Base-by-base conservation (phyloP, 2,888 invertebrate genomes). In the Maniola hyperantus region DNA sequence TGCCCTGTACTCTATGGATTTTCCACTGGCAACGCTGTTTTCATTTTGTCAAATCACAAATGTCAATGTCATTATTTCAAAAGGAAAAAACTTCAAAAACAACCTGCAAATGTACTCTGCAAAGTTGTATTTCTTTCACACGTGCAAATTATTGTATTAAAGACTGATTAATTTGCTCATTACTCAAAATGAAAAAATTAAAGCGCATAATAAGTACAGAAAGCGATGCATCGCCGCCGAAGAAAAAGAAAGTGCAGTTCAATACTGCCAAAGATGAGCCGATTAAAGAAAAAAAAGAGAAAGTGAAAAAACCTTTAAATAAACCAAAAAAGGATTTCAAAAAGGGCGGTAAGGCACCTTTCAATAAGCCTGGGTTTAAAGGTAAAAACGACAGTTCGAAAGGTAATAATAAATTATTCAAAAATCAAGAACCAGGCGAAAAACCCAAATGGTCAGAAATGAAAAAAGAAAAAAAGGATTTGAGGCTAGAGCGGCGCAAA, bases 381-480 rank as follows among this genome's bases (percentile, higher is more conserved):
- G 69, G 71, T 0, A 85, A 84, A 62, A 71, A 75, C 5, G 76
- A 72, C 64, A 74, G 74, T 63, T 59, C 64, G 2, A 80, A 78
- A 67, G 75, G 68, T 33, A 73, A 69, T 36, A 81, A 70, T 34
- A 81, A 82, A 36, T 75, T 76, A 69, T 67, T 79, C 0, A 87
- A 86, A 72, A 81, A 79, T 39, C 79, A 79, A 55, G 69, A 71
- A 0, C 77, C 71, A 62, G 82, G 78, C 2, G 87, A 79, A 78
- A 96, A 85, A 65, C 94, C 94, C 0, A 94, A 95, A 79, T 97
- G 97, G 97, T 89, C 93, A 11, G 94, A 95, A 79, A 94, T 95
- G 82, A 97, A 96, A 77, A 94, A 96, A 76, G 94, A 96, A 69
- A 96, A 95, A 78, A 96, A 96, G 76, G 94, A 95, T 71, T 83